Evolutionary conservation across 2,888 invertebrate species (phyloP).

Genomic region (Galerucella calmariensis): DNA sequence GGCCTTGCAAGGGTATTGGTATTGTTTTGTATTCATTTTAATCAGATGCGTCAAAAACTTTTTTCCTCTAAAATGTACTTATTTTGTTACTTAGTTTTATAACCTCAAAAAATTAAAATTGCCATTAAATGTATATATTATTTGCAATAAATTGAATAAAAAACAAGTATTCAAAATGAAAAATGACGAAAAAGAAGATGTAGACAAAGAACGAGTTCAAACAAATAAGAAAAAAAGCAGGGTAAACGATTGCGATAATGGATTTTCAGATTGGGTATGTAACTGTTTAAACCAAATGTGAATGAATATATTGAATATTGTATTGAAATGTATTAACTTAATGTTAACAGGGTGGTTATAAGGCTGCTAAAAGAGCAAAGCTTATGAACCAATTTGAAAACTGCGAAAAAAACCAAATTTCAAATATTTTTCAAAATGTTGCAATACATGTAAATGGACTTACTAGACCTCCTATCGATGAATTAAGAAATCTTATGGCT

Average conservation of each 20-base stretch:
- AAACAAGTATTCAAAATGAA: neutral
- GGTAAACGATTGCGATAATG: constrained; percentile 8
- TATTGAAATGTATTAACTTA: too few relatives aligned
- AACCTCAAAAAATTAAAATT: neutral
- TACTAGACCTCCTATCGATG: constrained; percentile 87
- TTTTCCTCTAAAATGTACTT: too few relatives aligned
- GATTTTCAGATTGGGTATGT: constrained; percentile 11
- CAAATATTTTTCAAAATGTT: constrained; percentile 80
- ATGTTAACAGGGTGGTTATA: constrained; percentile 82
- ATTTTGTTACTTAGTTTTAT: neutral
- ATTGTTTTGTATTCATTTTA: neutral
- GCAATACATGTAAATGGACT: constrained; percentile 92
- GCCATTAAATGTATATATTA: too few relatives aligned
- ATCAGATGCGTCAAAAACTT: neutral
- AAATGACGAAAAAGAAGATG: neutral
- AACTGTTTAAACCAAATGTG: neutral
- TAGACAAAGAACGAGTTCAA: neutral
- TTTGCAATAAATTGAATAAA: neutral
- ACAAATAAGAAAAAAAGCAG: constrained; percentile 11
- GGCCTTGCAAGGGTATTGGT: neutral
- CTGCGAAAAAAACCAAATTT: constrained; percentile 66
- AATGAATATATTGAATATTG: neutral
- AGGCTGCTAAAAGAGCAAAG: constrained; percentile 92
- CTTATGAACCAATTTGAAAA: constrained; percentile 83
- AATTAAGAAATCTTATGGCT: constrained; percentile 87